Conservation (phyloP, 2,888 invertebrate genomes). For the Schrankia costaestrigalis region DNA sequence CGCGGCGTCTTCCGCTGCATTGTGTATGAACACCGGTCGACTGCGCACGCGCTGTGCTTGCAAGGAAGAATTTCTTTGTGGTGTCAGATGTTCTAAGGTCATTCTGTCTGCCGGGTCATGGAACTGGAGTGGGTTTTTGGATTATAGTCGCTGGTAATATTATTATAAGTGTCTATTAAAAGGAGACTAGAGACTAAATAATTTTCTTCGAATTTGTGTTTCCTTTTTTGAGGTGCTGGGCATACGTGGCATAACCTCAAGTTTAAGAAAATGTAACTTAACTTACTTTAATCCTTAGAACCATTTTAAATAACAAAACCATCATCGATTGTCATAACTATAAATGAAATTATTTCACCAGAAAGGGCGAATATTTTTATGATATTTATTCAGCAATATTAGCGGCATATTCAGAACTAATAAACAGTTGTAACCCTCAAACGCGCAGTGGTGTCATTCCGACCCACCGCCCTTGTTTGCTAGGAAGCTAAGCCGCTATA, state of each 20-base stretch:
- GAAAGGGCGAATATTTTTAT: constrained; percentile 19
- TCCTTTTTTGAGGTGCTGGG: too few species aligned
- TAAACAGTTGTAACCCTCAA: constrained; percentile 61
- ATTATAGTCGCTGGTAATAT: too few species aligned
- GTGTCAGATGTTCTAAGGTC: constrained; percentile 33
- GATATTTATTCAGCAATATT: constrained; percentile 33
- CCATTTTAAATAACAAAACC: too few species aligned
- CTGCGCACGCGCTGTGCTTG: constrained; percentile 63
- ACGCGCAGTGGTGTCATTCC: constrained; percentile 50
- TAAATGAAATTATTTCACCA: constrained; percentile 1
- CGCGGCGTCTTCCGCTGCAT: constrained; percentile 71
- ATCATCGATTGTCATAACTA: too few species aligned
- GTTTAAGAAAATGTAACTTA: too few species aligned
- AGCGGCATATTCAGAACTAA: constrained; percentile 49
- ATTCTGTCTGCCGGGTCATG: constrained; percentile 23
- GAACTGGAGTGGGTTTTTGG: constrained; percentile 18
- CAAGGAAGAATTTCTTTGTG: constrained; percentile 34
- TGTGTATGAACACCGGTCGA: constrained; percentile 60
- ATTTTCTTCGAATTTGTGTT: too few species aligned
- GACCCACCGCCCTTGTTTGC: constrained; percentile 66
- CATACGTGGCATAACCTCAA: too few species aligned
- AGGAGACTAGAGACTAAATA: too few species aligned
- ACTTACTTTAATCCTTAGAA: too few species aligned
- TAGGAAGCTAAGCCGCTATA: constrained; percentile 73
- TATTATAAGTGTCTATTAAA: too few species aligned